Percentiles rank a stretch among this genome's conserved stretches.
Evolutionary conservation across 2,113 vertebrate genomes (phyloP).

Genomic region (Triplophysa tibetana): DNA sequence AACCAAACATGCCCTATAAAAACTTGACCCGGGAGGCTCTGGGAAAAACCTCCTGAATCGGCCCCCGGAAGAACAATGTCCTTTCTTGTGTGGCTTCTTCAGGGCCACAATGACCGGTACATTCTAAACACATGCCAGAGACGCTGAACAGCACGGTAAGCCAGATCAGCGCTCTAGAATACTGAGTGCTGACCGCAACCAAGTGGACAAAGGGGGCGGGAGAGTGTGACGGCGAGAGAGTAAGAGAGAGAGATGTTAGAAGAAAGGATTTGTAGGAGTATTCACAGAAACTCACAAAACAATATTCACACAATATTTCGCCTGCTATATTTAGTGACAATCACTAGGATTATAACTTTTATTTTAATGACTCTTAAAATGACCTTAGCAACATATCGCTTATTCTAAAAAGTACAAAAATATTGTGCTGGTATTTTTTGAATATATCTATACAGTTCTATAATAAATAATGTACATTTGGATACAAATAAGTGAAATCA

Average conservation of each 20-base stretch:
- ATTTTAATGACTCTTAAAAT: no score
- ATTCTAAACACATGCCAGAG: constrained; percentile 89
- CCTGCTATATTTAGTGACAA: background rate
- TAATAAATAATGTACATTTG: no score
- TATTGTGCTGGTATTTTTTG: no score
- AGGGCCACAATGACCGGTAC: constrained; percentile 86
- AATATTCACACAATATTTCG: background rate
- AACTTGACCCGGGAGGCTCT: constrained; percentile 98
- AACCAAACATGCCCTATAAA: constrained; percentile 96
- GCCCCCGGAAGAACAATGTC: constrained; percentile 87
- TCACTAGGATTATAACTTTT: background rate
- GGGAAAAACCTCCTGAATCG: constrained; percentile 97
- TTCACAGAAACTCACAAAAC: constrained; percentile 13
- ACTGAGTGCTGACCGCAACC: constrained; percentile 60
- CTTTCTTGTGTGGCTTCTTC: constrained; percentile 85
- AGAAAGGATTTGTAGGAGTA: background rate
- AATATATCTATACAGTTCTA: no score
- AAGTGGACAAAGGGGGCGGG: background rate
- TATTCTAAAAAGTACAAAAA: background rate
- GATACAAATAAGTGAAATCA: no score
- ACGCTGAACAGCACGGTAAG: constrained; percentile 82
- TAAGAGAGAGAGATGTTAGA: background rate
- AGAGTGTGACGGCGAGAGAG: background rate
- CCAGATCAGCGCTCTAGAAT: constrained; percentile 81
- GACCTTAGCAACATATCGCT: background rate